These are phyloP conservation scores for Sinelater perroti DNA, from an alignment of 2,888 invertebrate genomes.

Conservation along the genomic window DNA sequence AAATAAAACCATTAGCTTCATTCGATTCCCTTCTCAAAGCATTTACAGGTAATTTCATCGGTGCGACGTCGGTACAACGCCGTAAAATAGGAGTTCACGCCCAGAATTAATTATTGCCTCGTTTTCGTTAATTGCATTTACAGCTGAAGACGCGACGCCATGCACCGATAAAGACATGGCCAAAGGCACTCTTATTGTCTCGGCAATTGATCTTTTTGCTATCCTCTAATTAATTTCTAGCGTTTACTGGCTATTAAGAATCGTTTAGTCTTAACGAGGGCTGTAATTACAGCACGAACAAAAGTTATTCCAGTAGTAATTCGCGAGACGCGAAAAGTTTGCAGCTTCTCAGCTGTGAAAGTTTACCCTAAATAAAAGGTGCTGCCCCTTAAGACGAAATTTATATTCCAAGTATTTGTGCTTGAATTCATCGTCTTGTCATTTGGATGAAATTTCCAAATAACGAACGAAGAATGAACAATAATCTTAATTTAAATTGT, in stretches of 20 bases:
- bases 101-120: slow-evolving; percentile 17
- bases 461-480: too few species aligned
- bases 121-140: slow-evolving; percentile 16
- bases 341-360: slow-evolving; percentile 22
- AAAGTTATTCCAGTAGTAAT: slow-evolving; percentile 56
- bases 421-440: slow-evolving; percentile 2
- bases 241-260: slow-evolving; percentile 55
- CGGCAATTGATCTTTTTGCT: slow-evolving; percentile 43
- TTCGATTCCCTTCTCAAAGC: background rate
- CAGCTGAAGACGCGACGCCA: slow-evolving; percentile 5
- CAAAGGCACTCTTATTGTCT: slow-evolving; percentile 40
- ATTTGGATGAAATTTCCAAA: slow-evolving; percentile 7
- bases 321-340: slow-evolving; percentile 55
- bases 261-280: slow-evolving; percentile 52
- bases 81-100: background rate
- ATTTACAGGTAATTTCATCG: background rate
- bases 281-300: slow-evolving; percentile 54
- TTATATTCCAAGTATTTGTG: slow-evolving; percentile 3
- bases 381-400: slow-evolving; percentile 10
- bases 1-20: slow-evolving; percentile 11
- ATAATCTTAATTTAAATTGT: too few species aligned
- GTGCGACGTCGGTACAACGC: background rate
- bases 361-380: slow-evolving; percentile 29
- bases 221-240: slow-evolving; percentile 47
- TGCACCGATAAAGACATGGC: slow-evolving; percentile 17